A percentile compares a stretch with the other conserved stretches of the same genome.
These are phyloP conservation scores for Euzetes globulus DNA, from an alignment of 2,888 invertebrate genomes.

Conservation along the genomic window DNA sequence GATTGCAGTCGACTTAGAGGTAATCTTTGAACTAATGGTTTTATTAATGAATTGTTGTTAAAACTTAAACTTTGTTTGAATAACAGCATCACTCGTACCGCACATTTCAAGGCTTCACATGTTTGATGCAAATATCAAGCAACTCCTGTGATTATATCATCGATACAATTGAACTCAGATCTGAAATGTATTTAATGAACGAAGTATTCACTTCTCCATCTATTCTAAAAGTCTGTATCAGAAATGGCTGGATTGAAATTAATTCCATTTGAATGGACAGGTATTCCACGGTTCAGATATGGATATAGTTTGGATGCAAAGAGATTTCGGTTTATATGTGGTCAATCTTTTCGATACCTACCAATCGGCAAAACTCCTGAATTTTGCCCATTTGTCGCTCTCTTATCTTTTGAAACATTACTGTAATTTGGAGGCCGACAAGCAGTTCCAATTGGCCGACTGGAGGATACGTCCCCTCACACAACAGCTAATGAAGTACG, in stretches of 20 bases:
- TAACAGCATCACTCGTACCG: slow-evolving; percentile 79
- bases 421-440: slow-evolving; percentile 71
- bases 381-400: slow-evolving; percentile 60
- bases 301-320: slow-evolving; percentile 88
- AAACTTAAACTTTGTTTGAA: slow-evolving; percentile 30
- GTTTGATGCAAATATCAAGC: slow-evolving; percentile 87
- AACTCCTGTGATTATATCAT: slow-evolving; percentile 71
- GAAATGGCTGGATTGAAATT: background rate
- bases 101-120: slow-evolving; percentile 86
- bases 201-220: slow-evolving; percentile 79
- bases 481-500: slow-evolving; percentile 69
- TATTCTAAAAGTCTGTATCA: slow-evolving; percentile 67
- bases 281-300: slow-evolving; percentile 83
- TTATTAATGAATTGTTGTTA: background rate
- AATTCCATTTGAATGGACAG: slow-evolving; percentile 48
- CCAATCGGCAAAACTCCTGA: slow-evolving; percentile 69
- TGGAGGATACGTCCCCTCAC: slow-evolving; percentile 89
- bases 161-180: slow-evolving; percentile 75
- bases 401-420: slow-evolving; percentile 69
- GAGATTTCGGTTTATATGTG: slow-evolving; percentile 87
- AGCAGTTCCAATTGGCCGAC: slow-evolving; percentile 86
- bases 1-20: slow-evolving; percentile 76
- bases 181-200: slow-evolving; percentile 72
- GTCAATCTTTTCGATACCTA: slow-evolving; percentile 97
- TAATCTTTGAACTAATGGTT: slow-evolving; percentile 39